Conservation (phyloP, 2,888 invertebrate genomes). For the Agriotes lineatus region DNA sequence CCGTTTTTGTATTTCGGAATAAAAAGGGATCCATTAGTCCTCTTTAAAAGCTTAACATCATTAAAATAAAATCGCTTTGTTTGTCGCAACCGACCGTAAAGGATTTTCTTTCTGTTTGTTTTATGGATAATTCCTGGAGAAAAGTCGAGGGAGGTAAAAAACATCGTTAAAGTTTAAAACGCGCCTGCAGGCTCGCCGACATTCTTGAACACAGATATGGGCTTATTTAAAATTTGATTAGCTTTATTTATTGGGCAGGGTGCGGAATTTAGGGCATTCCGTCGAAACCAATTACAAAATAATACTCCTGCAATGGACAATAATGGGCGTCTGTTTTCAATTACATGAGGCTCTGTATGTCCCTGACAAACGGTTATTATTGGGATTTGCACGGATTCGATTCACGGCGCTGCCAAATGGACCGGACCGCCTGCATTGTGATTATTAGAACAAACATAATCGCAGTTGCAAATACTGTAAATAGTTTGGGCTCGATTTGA, state of each 20-base stretch:
- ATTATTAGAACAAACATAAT: slow-evolving; percentile 33
- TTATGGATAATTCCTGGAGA: slow-evolving; percentile 19
- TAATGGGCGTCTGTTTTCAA: slow-evolving; percentile 43
- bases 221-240: not conserved
- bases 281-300: slow-evolving; percentile 34
- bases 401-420: slow-evolving; percentile 32
- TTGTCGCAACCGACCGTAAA: slow-evolving; percentile 14
- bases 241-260: no score
- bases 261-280: slow-evolving; percentile 14
- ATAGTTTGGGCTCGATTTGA: not conserved
- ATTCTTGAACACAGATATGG: not conserved
- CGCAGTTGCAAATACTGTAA: slow-evolving; percentile 11
- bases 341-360: slow-evolving; percentile 33
- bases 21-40: slow-evolving; percentile 26
- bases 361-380: slow-evolving; percentile 40
- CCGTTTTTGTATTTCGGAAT: not conserved
- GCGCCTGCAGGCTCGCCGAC: not conserved
- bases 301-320: slow-evolving; percentile 35
- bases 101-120: slow-evolving; percentile 23
- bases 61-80: slow-evolving; percentile 34
- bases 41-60: slow-evolving; percentile 29
- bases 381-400: slow-evolving; percentile 34
- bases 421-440: slow-evolving; percentile 21
- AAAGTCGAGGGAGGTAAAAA: not conserved
- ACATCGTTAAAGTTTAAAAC: not conserved